Base-by-base conservation (phyloP, 2,113 vertebrate species). In the Campylomormyrus tamandua region DNA sequence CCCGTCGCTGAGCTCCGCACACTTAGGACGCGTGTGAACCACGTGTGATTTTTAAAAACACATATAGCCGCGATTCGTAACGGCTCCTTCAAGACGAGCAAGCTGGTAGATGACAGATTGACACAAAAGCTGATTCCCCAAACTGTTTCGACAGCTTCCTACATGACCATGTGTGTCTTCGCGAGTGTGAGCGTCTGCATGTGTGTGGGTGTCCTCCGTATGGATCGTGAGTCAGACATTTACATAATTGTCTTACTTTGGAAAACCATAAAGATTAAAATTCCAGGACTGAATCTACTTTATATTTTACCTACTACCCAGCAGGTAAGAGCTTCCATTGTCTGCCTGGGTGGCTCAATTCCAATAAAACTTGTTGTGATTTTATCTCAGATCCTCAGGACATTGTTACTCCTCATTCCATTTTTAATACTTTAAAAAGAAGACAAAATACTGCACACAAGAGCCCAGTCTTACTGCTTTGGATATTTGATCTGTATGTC, bases 1-100 rank as follows among this genome's bases (percentile, higher is more conserved):
- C 93, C 95, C 93, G 93, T 94, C 94, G 93, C 94, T 93, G 91
- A 39, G 35, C 2, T 15, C 3, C 89, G 92, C 94, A 94, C 95
- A 93, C 94, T 94, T 94, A 95, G 94, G 92, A 94, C 93, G 92
- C 95, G 93, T 92, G 93, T 93, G 92, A 93, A 90, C 92, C 92
- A 92, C 93, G 93, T 94, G 93, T 94, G 95, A 94, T 42, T 80
- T 80, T 53, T 19, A 53, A 94, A 93, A 94, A 93, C 93, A 92
- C 93, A 95, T 94, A 94, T 93, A 94, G 93, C 92, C 93, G 90
- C 85, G 85, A 91, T 92, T 93, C 92, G 94, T 94, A 92, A 90
- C 90, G 90, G 91, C 86, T 90, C 62, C 89, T 92, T 92, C 83
- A 89, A 89, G 80, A 42, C 39, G 21, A 48, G 35, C 53, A 62